Evolutionary conservation across 2,113 vertebrate species (phyloP).

Genomic region (Haliaeetus leucogaster): DNA sequence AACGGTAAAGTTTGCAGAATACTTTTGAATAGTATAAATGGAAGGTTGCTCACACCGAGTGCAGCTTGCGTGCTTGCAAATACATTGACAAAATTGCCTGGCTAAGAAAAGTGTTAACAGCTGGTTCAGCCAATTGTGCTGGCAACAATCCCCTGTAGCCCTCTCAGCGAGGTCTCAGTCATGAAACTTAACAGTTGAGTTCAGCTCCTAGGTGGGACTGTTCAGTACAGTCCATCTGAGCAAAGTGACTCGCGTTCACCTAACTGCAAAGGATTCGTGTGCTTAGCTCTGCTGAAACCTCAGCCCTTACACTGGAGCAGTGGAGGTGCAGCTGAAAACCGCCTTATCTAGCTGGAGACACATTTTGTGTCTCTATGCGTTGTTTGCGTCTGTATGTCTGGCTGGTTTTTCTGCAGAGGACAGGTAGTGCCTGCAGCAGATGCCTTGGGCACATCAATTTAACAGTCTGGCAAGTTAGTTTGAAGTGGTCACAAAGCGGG

Average conservation of each 20-base stretch:
- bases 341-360: neutral
- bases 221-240: neutral
- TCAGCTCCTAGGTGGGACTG: neutral
- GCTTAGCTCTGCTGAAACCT: neutral
- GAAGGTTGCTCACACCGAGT: neutral
- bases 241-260: neutral
- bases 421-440: neutral
- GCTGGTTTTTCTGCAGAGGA: neutral
- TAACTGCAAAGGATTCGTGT: neutral
- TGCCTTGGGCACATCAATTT: neutral
- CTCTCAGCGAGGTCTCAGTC: neutral
- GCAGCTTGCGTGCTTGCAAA: rapidly evolving
- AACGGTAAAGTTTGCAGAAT: neutral
- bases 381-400: neutral
- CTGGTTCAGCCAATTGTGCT: neutral
- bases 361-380: neutral
- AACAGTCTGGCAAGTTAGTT: neutral
- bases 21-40: neutral
- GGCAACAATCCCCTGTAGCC: neutral
- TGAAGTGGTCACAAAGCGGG: neutral
- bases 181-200: neutral
- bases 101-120: neutral
- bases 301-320: neutral
- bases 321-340: neutral
- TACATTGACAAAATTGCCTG: too few relatives aligned